Base-by-base conservation (phyloP, 2,888 invertebrate genomes). In the Lepidocyrtoides sp. region DNA sequence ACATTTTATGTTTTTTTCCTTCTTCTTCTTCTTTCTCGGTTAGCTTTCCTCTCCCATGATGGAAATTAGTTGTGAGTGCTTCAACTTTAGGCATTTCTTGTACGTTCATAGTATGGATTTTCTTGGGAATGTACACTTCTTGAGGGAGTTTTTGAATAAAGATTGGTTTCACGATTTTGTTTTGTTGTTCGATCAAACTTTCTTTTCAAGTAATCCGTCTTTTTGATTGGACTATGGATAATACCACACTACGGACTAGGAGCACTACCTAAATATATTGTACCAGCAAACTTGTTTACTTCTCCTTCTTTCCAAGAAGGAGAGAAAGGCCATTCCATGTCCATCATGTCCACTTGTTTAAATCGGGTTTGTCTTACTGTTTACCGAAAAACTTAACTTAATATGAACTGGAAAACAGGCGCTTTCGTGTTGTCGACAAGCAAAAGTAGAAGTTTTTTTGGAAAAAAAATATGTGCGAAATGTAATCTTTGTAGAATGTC, bases 81-180 rank as follows among this genome's bases (percentile, higher is more conserved):
- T 36, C 2, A 36, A 36, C 3, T 4, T 2, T 36, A 7, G 2
- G 36, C 36, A 36, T 2, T 4, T 4, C 36, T 36, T 36, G 36
- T 36, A 36, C 36, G 36, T 36, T 4, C 7, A 36, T 60, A 60
- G 26, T 17, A 60, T 23, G 10, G 57, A 60, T 26, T 14, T 60
- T 60, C 5, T 60, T 14, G 23, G 12, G 20, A 20, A 72, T 69
- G 8, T 36, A n/a, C 10, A 17, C 1, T 60, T 2, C 36, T 69
- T 32, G 5, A 10, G 41, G 54, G 36, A 0, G 17, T 57, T 81
- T 57, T 57, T 57, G 57, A 60, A 81, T 36, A 57, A 54, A 81
- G 81, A 81, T 81, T 81, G 81, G 81, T 57, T 82, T 36, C 36
- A 69, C 32, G 69, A 69, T 32, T 36, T 69, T 69, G 36, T 17